A percentile compares a stretch with the other conserved stretches of the same genome.
Evolutionary conservation across 2,113 vertebrate species (phyloP).

Genomic region (Acrocephalus arundinaceus): DNA sequence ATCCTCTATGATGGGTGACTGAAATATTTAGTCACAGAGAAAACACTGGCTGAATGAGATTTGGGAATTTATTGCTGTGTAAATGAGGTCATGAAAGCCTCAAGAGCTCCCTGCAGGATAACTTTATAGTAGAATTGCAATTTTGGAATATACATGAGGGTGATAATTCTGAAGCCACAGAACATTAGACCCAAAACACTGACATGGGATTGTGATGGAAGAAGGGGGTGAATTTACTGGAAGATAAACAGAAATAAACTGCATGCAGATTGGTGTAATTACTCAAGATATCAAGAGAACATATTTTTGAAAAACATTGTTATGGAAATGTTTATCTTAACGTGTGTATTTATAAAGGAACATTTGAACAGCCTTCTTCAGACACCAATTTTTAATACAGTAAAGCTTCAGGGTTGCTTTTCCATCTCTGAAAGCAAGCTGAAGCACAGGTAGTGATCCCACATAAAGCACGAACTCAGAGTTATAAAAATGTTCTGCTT

Average conservation of each 20-base stretch:
- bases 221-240: background rate
- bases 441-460: background rate
- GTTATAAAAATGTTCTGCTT: background rate
- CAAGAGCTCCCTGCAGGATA: constrained; percentile 6
- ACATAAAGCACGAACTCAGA: background rate
- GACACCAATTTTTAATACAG: background rate
- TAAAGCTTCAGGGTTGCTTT: background rate
- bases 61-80: background rate
- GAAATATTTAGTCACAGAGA: constrained; percentile 3
- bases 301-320: background rate
- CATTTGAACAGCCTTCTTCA: background rate
- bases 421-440: background rate
- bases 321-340: background rate
- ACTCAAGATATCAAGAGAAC: background rate
- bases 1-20: background rate
- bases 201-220: background rate
- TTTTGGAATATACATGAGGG: background rate
- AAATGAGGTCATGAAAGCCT: constrained; percentile 32
- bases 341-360: background rate
- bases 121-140: background rate
- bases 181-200: constrained; percentile 8
- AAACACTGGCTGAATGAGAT: constrained; percentile 15
- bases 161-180: constrained; percentile 11
- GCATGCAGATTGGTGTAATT: background rate
- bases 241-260: constrained; percentile 10